Base-by-base conservation (phyloP, 2,797 vertebrate species). In the Furcifer pardalis region DNA sequence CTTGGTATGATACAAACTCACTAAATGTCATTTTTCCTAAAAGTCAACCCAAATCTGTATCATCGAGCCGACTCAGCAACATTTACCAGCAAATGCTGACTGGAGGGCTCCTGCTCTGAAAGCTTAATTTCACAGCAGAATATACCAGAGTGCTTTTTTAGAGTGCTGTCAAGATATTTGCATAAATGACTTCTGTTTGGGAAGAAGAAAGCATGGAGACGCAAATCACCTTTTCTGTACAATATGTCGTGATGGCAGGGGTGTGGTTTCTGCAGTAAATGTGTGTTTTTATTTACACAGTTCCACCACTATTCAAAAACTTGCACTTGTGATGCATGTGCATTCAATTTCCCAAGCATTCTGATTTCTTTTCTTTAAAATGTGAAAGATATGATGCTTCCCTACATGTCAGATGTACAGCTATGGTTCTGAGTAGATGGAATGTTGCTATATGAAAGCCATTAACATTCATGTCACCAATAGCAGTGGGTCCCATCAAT, bases 131-230 rank as follows among this genome's bases (percentile, higher is more conserved):
- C 73, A 77, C 72, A 4, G 0, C 49, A 0, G 83, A 87, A 79
- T 80, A 0, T 87, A 87, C 79, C 87, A 85, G 81, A 49, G 63
- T 87, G 81, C 81, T 78, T 90, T 93, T 83, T 71, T 87, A 89
- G 84, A 32, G 59, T 71, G 21, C 77, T 83, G 42, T 77, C 79
- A 27, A 83, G 72, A 79, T 10, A 1, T 87, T 89, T 63, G 2
- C 71, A 84, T 83, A 89, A 91, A 89, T 91, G 73, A 86, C n/a
- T 68, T 1, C 0, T 86, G 62, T 74, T 86, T 85, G 42, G 25
- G 79, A 88, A 91, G 71, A 79, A 42, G 35, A 78, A 46, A 25
- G 17, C 13, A n/a, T 30, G 40, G 13, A 42, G 27, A 59, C 60
- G 30, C 35, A n/a, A 83, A n/a, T 78, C 25, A 40, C n/a, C 84